phyloP scores from a whole-genome alignment of 1,140 invertebrate genomes.

The Drosophila melanogaster region DNA sequence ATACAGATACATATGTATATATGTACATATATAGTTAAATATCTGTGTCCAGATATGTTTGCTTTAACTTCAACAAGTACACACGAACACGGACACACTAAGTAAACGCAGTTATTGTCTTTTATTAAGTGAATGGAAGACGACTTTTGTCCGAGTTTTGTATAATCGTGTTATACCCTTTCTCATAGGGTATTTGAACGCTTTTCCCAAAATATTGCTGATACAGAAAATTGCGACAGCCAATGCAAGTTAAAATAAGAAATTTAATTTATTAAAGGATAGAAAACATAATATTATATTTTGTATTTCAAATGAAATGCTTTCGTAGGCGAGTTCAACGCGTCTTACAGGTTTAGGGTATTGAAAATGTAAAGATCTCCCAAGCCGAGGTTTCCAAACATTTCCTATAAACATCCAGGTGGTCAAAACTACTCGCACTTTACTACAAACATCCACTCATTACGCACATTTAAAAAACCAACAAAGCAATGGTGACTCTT shows the following conservation, averaged over 20 bases:
- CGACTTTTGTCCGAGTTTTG: conserved; percentile 57
- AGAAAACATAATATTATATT: no score
- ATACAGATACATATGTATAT: not conserved
- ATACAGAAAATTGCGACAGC: no score
- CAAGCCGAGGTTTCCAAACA: conserved; percentile 12
- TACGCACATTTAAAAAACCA: conserved; percentile 43
- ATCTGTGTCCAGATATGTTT: conserved; percentile 31
- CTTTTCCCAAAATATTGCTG: not conserved
- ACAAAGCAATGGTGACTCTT: conserved; percentile 21
- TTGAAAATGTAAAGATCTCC: conserved; percentile 7
- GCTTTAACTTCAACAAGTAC: conserved; percentile 51
- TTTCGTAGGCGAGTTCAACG: not conserved
- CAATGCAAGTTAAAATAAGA: not conserved
- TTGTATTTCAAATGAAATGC: no score
- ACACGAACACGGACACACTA: conserved; percentile 55
- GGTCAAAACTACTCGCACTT: conserved; percentile 9
- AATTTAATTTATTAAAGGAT: no score
- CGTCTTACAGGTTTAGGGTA: conserved; percentile 1
- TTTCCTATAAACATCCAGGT: conserved; percentile 34
- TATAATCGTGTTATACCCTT: conserved; percentile 24
- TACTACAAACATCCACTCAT: conserved; percentile 17
- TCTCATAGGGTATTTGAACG: not conserved
- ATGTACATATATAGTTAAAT: not conserved
- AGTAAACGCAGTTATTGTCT: conserved; percentile 77
- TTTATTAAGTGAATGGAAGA: conserved; percentile 80